Conservation (phyloP, 2,797 vertebrate species). For the Cirrhinus molitorella region DNA sequence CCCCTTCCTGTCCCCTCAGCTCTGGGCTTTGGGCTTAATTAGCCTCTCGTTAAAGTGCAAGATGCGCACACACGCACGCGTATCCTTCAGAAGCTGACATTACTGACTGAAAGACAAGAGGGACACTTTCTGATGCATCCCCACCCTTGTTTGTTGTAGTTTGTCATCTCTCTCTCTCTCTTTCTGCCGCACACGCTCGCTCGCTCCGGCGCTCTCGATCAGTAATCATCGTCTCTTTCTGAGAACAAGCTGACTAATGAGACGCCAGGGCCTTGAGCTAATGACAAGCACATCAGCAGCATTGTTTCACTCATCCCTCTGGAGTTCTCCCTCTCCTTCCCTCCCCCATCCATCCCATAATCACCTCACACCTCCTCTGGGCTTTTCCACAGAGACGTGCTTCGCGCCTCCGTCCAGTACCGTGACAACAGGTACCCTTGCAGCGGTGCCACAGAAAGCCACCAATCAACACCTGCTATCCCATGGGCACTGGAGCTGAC, state of each 20-base stretch:
- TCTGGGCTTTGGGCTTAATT: slow-evolving; percentile 75
- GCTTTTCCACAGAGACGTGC: slow-evolving; percentile 75
- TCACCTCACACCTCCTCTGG: slow-evolving; percentile 78
- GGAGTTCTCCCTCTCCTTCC: slow-evolving; percentile 67
- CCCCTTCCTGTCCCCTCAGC: slow-evolving; percentile 61
- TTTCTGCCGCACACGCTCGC: slow-evolving; percentile 59
- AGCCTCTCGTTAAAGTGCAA: slow-evolving; percentile 74
- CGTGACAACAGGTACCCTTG: slow-evolving; percentile 79
- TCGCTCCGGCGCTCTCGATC: slow-evolving; percentile 61
- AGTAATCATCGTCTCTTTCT: slow-evolving; percentile 65
- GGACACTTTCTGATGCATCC: neutral
- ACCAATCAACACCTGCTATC: slow-evolving; percentile 80
- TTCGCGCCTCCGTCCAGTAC: slow-evolving; percentile 75
- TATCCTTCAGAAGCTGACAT: slow-evolving; percentile 24
- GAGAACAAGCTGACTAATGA: slow-evolving; percentile 80
- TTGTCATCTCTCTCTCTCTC: slow-evolving; percentile 67
- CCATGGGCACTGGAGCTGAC: slow-evolving; percentile 46
- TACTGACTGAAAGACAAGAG: neutral
- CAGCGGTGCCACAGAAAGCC: slow-evolving; percentile 68
- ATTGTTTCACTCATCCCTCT: slow-evolving; percentile 38
- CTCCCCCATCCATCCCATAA: slow-evolving; percentile 73
- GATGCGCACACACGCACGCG: neutral
- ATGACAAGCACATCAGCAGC: slow-evolving; percentile 67
- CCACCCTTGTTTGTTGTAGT: slow-evolving; percentile 40
- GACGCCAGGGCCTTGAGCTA: slow-evolving; percentile 76